Percentiles rank a stretch among this genome's conserved stretches.
Evolutionary conservation across 1,140 invertebrate species (phyloP).

Genomic region (Prorops nasuta): DNA sequence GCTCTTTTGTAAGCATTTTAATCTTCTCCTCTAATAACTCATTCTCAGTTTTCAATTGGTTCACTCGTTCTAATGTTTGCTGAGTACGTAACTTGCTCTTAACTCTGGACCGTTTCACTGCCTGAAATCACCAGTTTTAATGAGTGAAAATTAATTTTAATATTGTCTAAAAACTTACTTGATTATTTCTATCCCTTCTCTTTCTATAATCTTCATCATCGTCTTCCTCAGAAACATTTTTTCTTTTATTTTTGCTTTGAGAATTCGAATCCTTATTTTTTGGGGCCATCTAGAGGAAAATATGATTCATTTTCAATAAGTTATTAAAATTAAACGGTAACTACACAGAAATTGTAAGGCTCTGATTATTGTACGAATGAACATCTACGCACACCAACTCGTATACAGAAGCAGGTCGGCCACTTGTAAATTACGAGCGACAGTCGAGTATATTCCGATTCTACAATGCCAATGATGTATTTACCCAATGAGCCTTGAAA

Average conservation of each 20-base stretch:
- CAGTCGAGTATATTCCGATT: conserved; percentile 1
- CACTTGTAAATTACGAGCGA: too few species aligned
- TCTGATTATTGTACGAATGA: not conserved
- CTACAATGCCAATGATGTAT: conserved; percentile 19
- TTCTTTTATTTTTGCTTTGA: conserved; percentile 38
- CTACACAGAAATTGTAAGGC: not conserved
- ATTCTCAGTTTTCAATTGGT: conserved; percentile 78
- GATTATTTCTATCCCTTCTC: conserved; percentile 80
- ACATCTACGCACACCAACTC: not conserved
- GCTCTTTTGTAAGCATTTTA: conserved; percentile 78
- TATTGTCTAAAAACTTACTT: too few species aligned
- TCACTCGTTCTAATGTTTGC: conserved; percentile 77
- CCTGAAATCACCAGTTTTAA: conserved; percentile 56
- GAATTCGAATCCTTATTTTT: conserved; percentile 49
- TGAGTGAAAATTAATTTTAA: too few species aligned
- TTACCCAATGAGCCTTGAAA: conserved; percentile 27
- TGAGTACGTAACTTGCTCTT: conserved; percentile 82
- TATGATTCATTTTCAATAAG: too few species aligned
- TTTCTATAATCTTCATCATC: conserved; percentile 77
- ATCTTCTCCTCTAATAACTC: conserved; percentile 83
- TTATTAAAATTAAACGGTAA: not conserved
- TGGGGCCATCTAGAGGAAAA: conserved; percentile 55
- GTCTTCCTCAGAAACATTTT: conserved; percentile 59
- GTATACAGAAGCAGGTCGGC: too few species aligned
- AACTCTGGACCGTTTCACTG: conserved; percentile 84